A percentile compares a stretch with the other conserved stretches of the same genome.
Conservation (phyloP, 2,888 invertebrate genomes). For the Pterostichus niger region DNA sequence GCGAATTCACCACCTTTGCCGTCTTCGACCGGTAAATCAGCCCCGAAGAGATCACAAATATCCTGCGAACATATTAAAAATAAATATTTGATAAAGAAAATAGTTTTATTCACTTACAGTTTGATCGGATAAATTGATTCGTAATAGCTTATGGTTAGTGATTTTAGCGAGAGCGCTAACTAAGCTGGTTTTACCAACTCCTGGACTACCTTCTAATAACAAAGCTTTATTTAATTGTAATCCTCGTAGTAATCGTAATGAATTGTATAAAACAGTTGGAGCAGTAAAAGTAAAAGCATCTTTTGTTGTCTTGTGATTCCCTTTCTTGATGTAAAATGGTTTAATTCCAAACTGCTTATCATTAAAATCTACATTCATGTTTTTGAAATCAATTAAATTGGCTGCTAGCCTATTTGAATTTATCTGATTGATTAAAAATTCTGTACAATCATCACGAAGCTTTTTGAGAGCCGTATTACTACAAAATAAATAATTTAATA, state of each 20-base stretch:
- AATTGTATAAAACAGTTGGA: slow-evolving; percentile 89
- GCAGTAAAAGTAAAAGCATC: slow-evolving; percentile 85
- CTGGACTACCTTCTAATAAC: slow-evolving; percentile 97
- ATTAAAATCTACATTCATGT: slow-evolving; percentile 73
- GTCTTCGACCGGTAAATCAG: slow-evolving; percentile 96
- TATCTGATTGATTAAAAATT: slow-evolving; percentile 80
- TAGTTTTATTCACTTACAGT: slow-evolving; percentile 83
- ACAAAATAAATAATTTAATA: slow-evolving; percentile 69
- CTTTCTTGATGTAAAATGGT: slow-evolving; percentile 87
- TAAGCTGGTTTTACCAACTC: slow-evolving; percentile 98
- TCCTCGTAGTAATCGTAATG: slow-evolving; percentile 90
- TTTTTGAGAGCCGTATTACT: slow-evolving; percentile 73
- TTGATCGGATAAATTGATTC: slow-evolving; percentile 99
- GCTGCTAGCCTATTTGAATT: slow-evolving; percentile 69
- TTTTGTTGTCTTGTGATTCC: slow-evolving; percentile 71
- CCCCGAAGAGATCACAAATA: slow-evolving; percentile 97
- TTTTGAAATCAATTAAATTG: slow-evolving; percentile 63
- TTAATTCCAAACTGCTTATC: slow-evolving; percentile 83
- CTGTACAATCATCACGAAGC: slow-evolving; percentile 78
- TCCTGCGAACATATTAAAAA: slow-evolving; percentile 80
- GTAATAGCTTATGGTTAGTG: slow-evolving; percentile 90
- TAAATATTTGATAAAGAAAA: slow-evolving; percentile 18
- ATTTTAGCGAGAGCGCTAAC: slow-evolving; percentile 93
- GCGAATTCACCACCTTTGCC: slow-evolving; percentile 91
- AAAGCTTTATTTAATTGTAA: slow-evolving; percentile 95